phyloP scores from a whole-genome alignment of 2,113 vertebrate genomes.

The Athene noctua region DNA sequence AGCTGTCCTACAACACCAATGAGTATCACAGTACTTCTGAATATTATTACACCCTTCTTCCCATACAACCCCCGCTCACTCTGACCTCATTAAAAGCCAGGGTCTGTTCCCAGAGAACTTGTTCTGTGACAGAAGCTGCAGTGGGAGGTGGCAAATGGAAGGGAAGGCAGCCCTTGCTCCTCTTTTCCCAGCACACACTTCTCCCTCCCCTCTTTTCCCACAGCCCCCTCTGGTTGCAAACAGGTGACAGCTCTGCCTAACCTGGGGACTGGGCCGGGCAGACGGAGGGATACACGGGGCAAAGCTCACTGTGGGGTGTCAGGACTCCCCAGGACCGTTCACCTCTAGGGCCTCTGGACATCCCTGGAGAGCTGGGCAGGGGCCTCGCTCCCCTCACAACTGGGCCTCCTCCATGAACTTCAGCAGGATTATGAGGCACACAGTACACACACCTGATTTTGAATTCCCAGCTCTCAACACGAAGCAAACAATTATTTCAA shows the following conservation, averaged over 20 bases:
- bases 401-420: fast-evolving
- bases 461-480: background rate
- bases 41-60: background rate
- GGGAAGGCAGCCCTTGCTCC: background rate
- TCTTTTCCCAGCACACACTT: fast-evolving
- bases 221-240: background rate
- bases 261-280: background rate
- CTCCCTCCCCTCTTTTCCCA: background rate
- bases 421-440: background rate
- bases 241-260: background rate
- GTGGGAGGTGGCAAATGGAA: background rate
- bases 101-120: background rate
- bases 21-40: background rate
- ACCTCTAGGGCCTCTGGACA: background rate
- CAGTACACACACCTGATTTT: background rate
- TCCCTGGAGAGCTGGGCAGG: too few species aligned
- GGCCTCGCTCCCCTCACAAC: fast-evolving
- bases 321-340: fast-evolving
- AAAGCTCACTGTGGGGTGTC: fast-evolving
- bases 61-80: background rate
- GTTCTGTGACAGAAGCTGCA: background rate
- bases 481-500: background rate
- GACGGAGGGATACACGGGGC: background rate
- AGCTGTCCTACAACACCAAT: background rate
- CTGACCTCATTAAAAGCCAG: background rate